phyloP scores from a whole-genome alignment of 2,797 vertebrate genomes.

The Cirrhinus mrigala region DNA sequence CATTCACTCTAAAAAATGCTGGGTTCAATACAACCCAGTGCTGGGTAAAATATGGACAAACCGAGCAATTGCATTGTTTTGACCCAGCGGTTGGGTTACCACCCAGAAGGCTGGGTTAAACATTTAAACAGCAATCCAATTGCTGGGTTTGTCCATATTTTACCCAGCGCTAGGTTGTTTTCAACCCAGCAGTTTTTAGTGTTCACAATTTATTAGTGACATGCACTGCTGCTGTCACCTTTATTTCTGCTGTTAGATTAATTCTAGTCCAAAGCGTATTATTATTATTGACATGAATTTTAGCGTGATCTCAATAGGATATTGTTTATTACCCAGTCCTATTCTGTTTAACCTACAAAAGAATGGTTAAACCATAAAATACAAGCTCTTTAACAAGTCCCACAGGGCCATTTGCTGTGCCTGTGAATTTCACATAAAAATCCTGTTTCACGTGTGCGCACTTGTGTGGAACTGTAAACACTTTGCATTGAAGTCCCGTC shows the following conservation, averaged over 20 bases:
- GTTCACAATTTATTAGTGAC: too few species aligned
- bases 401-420: not conserved
- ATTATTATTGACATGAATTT: not conserved
- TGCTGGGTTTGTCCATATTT: too few species aligned
- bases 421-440: not conserved
- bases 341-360: not conserved
- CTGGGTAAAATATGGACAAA: too few species aligned
- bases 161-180: too few species aligned
- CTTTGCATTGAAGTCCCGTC: slow-evolving; percentile 11
- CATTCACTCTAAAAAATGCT: not conserved
- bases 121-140: too few species aligned
- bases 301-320: not conserved
- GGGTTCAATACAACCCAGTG: too few species aligned
- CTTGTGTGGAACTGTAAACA: slow-evolving; percentile 36
- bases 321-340: not conserved
- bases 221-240: not conserved
- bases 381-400: slow-evolving; percentile 9
- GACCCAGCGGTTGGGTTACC: too few species aligned
- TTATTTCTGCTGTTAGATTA: not conserved
- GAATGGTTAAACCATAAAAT: not conserved
- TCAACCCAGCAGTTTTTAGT: too few species aligned
- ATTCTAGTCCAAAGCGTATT: not conserved
- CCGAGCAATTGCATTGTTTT: too few species aligned
- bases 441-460: not conserved
- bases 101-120: too few species aligned